Conservation (phyloP, 1,140 invertebrate genomes). For the Eurosta solidaginis region DNA sequence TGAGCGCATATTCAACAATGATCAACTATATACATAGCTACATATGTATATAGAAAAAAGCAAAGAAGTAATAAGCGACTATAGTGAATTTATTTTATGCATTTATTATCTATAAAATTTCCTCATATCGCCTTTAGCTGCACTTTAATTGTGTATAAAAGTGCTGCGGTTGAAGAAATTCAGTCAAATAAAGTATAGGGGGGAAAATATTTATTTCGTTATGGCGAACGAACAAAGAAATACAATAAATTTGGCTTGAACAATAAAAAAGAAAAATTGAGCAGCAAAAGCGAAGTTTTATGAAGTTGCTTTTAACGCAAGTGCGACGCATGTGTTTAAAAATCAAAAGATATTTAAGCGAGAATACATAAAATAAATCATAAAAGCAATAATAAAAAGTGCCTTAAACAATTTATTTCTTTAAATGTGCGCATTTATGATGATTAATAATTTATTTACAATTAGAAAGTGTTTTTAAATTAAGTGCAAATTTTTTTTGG, state of each 20-base stretch:
- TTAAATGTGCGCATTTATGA: background rate
- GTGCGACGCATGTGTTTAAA: background rate
- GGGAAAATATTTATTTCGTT: slow-evolving; percentile 14
- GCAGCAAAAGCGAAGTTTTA: background rate
- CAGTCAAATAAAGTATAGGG: background rate
- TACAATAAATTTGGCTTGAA: background rate
- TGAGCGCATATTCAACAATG: background rate
- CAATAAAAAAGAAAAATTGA: background rate
- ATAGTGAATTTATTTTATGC: background rate
- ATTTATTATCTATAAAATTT: background rate
- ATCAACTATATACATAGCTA: background rate
- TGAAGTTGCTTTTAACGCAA: background rate
- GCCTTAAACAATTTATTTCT: slow-evolving; percentile 1
- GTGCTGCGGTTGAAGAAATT: background rate
- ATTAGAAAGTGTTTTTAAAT: background rate
- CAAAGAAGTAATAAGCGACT: slow-evolving; percentile 6
- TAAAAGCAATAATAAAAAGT: slow-evolving; percentile 22
- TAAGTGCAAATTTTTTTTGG: slow-evolving; percentile 5
- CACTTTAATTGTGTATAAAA: background rate
- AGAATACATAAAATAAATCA: background rate
- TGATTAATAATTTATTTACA: background rate
- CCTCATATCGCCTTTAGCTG: background rate
- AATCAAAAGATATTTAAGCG: background rate
- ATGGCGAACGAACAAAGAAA: background rate
- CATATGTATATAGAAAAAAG: background rate